Evolutionary conservation across 2,797 vertebrate species (phyloP).

Genomic region (Halcyon chelicuti): DNA sequence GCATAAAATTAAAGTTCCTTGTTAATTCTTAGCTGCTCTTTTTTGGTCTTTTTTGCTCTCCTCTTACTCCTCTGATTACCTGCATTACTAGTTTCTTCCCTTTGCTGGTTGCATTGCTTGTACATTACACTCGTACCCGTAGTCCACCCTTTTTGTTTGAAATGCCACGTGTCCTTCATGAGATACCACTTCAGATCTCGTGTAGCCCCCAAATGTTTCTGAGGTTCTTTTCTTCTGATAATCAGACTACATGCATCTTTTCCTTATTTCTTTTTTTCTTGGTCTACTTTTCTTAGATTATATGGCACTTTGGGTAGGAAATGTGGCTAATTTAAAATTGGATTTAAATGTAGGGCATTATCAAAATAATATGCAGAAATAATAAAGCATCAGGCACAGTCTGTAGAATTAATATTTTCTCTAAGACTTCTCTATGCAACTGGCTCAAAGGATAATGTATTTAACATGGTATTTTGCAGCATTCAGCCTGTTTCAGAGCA

Average conservation of each 20-base stretch:
- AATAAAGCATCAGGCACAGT: neutral
- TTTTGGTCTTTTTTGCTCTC: neutral
- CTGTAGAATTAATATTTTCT: neutral
- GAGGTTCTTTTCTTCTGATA: neutral
- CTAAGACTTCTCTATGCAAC: neutral
- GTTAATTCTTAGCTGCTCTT: neutral
- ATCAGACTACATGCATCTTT: neutral
- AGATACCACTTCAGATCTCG: neutral
- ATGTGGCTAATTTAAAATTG: neutral
- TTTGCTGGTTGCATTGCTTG: neutral
- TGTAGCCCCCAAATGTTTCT: neutral
- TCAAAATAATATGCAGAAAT: neutral
- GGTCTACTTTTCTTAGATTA: neutral
- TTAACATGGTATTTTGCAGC: neutral
- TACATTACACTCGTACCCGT: accelerated
- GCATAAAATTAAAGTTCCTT: neutral
- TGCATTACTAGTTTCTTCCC: neutral
- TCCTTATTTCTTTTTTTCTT: neutral
- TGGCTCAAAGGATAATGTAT: neutral
- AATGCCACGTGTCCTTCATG: neutral
- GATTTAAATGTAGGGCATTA: neutral
- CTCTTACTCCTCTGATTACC: neutral
- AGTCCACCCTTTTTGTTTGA: neutral
- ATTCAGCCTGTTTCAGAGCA: neutral
- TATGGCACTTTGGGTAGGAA: neutral